Evolutionary conservation across 1,140 invertebrate genomes (phyloP).

Genomic region (Drosophila repletoides): DNA sequence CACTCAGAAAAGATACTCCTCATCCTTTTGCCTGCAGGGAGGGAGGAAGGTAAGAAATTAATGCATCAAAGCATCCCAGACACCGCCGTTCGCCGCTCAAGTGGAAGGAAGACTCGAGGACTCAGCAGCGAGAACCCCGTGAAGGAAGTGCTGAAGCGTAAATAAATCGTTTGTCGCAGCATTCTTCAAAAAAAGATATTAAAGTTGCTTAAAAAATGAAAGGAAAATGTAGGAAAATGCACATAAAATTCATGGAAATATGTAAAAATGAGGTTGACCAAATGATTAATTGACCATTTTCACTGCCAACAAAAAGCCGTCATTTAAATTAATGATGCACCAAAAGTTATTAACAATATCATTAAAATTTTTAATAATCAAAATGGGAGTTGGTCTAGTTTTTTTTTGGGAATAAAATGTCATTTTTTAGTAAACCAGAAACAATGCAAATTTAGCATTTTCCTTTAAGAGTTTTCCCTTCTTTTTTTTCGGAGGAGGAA

Average conservation of each 20-base stretch:
- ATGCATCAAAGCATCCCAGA: constrained; percentile 71
- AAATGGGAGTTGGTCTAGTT: constrained; percentile 33
- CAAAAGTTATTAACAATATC: constrained; percentile 64
- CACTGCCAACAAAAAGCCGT: constrained; percentile 10
- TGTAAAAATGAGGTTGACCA: constrained; percentile 6
- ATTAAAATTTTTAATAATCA: constrained; percentile 48
- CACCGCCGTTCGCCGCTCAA: constrained; percentile 49
- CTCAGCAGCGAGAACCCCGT: not conserved
- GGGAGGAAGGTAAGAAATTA: constrained; percentile 62
- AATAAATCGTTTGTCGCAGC: constrained; percentile 42
- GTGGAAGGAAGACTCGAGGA: constrained; percentile 21
- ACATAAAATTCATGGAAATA: constrained; percentile 35
- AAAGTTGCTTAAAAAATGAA: too few relatives aligned
- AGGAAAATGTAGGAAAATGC: too few relatives aligned
- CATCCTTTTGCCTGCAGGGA: too few relatives aligned
- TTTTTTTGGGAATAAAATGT: constrained; percentile 16
- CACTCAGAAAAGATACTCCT: constrained; percentile 34
- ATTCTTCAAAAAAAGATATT: not conserved
- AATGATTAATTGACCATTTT: constrained; percentile 58
- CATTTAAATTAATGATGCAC: constrained; percentile 56
- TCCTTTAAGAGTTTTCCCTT: constrained; percentile 9
- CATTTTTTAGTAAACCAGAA: constrained; percentile 47
- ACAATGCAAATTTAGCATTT: constrained; percentile 15
- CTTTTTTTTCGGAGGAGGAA: constrained; percentile 21
- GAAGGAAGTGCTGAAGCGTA: constrained; percentile 45